Conservation (phyloP, 2,797 vertebrate species). For the Scyliorhinus canicula region DNA sequence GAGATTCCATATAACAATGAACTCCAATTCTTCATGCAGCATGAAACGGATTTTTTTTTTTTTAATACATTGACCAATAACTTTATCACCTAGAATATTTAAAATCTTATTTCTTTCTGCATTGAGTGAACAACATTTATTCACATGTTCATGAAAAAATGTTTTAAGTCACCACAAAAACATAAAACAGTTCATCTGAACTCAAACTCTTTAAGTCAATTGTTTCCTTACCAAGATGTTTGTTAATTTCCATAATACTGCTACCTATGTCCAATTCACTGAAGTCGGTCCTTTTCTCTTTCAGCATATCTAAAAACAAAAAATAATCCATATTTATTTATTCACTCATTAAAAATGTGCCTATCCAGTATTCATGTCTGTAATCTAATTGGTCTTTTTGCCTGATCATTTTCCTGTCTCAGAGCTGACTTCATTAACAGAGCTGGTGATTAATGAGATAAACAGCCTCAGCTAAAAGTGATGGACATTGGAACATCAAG, state of each 20-base stretch:
- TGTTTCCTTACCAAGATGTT: background rate
- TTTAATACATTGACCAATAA: background rate
- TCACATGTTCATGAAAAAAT: background rate
- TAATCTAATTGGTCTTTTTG: background rate
- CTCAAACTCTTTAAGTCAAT: background rate
- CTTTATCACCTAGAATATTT: background rate
- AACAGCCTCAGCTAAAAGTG: background rate
- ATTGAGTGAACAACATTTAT: background rate
- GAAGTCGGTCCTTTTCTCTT: background rate
- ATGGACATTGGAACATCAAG: background rate
- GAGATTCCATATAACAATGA: background rate
- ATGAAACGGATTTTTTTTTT: too few relatives aligned
- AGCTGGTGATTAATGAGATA: background rate
- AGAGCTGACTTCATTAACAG: background rate
- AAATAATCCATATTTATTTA: background rate
- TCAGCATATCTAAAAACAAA: background rate
- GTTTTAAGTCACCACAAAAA: background rate
- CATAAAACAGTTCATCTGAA: background rate
- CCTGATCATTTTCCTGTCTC: background rate
- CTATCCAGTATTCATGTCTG: background rate
- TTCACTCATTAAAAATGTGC: background rate
- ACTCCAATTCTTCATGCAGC: background rate
- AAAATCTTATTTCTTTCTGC: background rate
- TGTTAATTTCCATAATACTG: constrained; percentile 8
- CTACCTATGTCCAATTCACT: background rate